A percentile compares a stretch with the other conserved stretches of the same genome.
Conservation (phyloP, 2,113 vertebrate genomes). For the Hippoglossus stenolepis region DNA sequence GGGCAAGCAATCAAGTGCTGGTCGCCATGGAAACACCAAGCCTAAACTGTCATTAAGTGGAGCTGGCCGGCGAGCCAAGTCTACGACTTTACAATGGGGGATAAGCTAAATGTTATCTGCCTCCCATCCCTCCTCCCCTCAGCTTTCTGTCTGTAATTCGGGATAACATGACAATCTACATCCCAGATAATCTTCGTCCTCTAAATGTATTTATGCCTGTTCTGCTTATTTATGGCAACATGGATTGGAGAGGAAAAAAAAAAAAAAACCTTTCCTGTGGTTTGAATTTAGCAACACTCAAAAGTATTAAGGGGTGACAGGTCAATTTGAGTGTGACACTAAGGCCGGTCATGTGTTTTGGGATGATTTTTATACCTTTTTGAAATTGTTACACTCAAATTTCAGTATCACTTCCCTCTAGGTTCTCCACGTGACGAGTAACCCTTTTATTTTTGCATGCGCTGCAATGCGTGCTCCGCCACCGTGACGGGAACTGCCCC, state of each 20-base stretch:
- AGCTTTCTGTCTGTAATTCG: constrained; percentile 67
- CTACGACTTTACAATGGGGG: constrained; percentile 68
- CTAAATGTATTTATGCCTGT: constrained; percentile 72
- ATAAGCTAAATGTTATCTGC: constrained; percentile 73
- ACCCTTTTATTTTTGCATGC: constrained; percentile 4
- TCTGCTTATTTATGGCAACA: constrained; percentile 66
- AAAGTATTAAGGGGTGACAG: constrained; percentile 17
- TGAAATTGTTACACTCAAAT: background rate
- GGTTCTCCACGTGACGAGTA: background rate
- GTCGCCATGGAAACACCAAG: constrained; percentile 77
- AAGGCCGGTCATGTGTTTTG: background rate
- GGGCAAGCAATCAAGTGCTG: constrained; percentile 79
- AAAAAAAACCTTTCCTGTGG: background rate
- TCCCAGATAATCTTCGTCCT: constrained; percentile 75
- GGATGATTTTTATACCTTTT: background rate
- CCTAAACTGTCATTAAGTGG: constrained; percentile 79
- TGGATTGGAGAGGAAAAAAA: constrained; percentile 5
- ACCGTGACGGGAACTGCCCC: constrained; percentile 3
- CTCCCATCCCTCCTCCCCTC: constrained; percentile 14
- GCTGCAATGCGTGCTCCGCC: background rate
- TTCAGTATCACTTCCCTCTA: background rate
- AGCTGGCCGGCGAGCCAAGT: constrained; percentile 70
- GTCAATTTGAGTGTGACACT: constrained; percentile 4
- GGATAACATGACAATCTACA: constrained; percentile 72
- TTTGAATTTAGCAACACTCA: constrained; percentile 1